phyloP scores from a whole-genome alignment of 2,888 invertebrate genomes.

The Mamestra brassicae region DNA sequence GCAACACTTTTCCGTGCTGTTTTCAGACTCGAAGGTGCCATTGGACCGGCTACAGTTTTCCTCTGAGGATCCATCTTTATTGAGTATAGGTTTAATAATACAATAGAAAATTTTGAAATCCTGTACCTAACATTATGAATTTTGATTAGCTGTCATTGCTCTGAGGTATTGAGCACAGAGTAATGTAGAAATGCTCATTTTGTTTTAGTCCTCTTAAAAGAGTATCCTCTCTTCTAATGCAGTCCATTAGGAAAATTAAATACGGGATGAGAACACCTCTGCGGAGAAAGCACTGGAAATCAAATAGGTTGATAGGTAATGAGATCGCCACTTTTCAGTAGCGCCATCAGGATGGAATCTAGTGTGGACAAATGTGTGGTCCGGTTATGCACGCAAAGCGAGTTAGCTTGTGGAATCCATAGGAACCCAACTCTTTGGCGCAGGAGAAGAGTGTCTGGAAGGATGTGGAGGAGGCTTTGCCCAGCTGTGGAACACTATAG shows the following conservation, averaged over 20 bases:
- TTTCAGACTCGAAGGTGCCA: slow-evolving; percentile 78
- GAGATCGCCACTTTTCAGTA: no score
- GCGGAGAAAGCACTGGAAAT: neutral
- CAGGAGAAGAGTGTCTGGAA: no score
- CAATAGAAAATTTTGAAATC: slow-evolving; percentile 6
- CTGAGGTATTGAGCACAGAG: slow-evolving; percentile 21
- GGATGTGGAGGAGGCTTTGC: no score
- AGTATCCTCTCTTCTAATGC: neutral
- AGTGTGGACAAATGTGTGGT: no score
- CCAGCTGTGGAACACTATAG: no score
- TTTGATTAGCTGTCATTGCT: slow-evolving; percentile 45
- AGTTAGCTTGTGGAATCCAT: no score
- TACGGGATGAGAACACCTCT: neutral
- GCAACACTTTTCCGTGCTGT: slow-evolving; percentile 79
- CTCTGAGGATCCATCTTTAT: slow-evolving; percentile 81
- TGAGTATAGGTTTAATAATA: slow-evolving; percentile 2
- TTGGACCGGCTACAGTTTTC: slow-evolving; percentile 79
- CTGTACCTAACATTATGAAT: slow-evolving; percentile 21
- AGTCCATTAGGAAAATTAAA: neutral
- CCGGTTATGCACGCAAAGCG: no score
- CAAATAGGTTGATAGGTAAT: neutral
- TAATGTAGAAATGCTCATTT: neutral
- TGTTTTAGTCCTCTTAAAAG: neutral
- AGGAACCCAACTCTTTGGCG: no score
- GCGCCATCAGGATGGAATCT: no score